A percentile compares a stretch with the other conserved stretches of the same genome.
phyloP scores from a whole-genome alignment of 1,140 invertebrate genomes.

The Brachionus manjavacas region DNA sequence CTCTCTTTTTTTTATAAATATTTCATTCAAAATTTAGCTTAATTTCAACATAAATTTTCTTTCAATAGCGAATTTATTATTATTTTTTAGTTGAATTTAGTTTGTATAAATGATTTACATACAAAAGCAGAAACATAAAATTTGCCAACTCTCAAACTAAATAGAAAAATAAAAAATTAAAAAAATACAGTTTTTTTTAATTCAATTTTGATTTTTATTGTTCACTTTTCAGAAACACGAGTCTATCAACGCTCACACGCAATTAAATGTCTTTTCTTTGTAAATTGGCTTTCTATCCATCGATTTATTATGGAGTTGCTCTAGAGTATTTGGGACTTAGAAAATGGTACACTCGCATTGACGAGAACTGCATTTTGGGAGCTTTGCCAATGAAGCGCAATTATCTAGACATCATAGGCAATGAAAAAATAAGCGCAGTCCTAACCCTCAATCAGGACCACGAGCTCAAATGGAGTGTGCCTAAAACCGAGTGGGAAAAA shows the following conservation, averaged over 20 bases:
- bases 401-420: not conserved
- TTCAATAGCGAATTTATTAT: not conserved
- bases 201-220: not conserved
- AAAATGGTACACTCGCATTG: slow-evolving; percentile 38
- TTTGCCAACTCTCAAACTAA: slow-evolving; percentile 20
- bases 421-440: not conserved
- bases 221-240: not conserved
- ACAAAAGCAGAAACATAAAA: not conserved
- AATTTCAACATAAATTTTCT: not conserved
- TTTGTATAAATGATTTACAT: not conserved
- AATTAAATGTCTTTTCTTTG: slow-evolving; percentile 13
- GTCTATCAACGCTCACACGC: not conserved
- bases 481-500: not conserved
- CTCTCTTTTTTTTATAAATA: not conserved
- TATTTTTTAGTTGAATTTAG: not conserved
- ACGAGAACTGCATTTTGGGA: slow-evolving; percentile 22
- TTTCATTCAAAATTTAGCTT: not conserved
- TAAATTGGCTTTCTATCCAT: slow-evolving; percentile 31
- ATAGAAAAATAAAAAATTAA: not conserved
- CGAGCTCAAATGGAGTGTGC: not conserved
- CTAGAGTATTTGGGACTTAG: slow-evolving; percentile 16
- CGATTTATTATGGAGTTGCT: not conserved
- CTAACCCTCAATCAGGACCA: slow-evolving; percentile 4
- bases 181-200: not conserved
- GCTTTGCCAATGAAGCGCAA: slow-evolving; percentile 29